phyloP scores from a whole-genome alignment of 2,797 vertebrate species.

The Onychomys leucogaster region DNA sequence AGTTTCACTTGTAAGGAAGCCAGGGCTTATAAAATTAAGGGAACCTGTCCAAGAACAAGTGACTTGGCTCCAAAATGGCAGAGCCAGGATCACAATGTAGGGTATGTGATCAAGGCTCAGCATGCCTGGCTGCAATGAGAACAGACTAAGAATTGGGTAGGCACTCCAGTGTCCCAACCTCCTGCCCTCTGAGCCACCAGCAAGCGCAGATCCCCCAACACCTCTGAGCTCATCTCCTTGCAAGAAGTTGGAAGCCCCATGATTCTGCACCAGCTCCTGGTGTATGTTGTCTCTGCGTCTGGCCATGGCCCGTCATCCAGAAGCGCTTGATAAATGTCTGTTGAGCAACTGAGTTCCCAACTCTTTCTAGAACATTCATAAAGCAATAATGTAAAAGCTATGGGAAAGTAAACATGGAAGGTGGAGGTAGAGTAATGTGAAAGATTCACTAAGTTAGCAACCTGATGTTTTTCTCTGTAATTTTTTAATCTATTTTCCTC shows the following conservation, averaged over 20 bases:
- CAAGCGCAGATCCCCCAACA: background rate
- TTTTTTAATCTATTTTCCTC: background rate
- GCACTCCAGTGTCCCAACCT: background rate
- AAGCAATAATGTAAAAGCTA: background rate
- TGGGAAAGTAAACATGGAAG: background rate
- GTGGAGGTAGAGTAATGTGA: background rate
- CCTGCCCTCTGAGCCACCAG: background rate
- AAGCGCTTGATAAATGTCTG: background rate
- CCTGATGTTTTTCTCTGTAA: background rate
- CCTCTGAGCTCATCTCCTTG: background rate
- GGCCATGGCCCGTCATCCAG: background rate
- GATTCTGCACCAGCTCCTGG: background rate
- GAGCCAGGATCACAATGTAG: background rate
- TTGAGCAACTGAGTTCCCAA: background rate
- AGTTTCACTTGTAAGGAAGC: background rate
- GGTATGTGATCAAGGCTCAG: background rate
- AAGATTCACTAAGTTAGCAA: background rate
- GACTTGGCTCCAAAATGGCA: background rate
- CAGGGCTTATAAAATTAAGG: background rate
- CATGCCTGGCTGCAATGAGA: accelerated
- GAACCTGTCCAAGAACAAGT: background rate
- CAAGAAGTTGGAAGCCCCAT: background rate
- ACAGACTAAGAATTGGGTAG: background rate
- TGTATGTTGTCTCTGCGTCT: background rate
- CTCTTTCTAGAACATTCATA: background rate